Conservation (phyloP, 2,888 invertebrate genomes). For the Agrotis puta region DNA sequence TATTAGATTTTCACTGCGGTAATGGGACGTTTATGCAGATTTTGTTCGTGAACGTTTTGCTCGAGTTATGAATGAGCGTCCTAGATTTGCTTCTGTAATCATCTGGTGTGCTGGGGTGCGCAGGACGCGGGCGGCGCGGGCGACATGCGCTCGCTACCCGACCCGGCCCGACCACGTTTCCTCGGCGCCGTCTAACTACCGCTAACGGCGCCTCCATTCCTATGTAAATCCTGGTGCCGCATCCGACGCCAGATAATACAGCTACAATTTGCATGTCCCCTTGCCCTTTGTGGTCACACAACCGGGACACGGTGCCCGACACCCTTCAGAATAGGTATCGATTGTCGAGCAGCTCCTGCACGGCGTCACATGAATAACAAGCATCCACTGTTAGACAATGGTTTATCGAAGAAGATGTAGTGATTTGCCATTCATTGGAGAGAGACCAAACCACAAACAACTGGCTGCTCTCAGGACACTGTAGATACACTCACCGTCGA, state of each 20-base stretch:
- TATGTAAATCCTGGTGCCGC: conserved; percentile 86
- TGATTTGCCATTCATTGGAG: conserved; percentile 78
- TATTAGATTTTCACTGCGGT: conserved; percentile 78
- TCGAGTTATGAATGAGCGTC: conserved; percentile 84
- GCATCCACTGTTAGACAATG: conserved; percentile 76
- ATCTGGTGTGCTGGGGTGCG: conserved; percentile 72
- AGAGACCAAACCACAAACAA: conserved; percentile 60
- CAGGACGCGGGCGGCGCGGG: conserved; percentile 40
- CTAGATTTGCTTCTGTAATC: conserved; percentile 84
- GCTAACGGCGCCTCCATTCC: conserved; percentile 83
- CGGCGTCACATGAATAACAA: conserved; percentile 77
- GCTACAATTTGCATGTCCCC: conserved; percentile 86
- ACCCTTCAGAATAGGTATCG: conserved; percentile 73
- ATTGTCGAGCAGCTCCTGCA: conserved; percentile 70
- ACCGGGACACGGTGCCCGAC: conserved; percentile 68
- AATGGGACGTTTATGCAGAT: conserved; percentile 87
- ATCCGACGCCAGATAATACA: conserved; percentile 85
- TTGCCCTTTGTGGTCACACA: conserved; percentile 82
- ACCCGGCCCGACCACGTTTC: conserved; percentile 57
- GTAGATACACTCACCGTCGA: conserved; percentile 68
- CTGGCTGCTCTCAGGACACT: conserved; percentile 55
- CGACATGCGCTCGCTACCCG: conserved; percentile 12
- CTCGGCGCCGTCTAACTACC: conserved; percentile 82
- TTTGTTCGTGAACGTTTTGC: conserved; percentile 81
- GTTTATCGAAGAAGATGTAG: conserved; percentile 75